Evolutionary conservation across 1,140 invertebrate genomes (phyloP), one percentile per base, ranked within the genome.

Genomic region (Prorops nasuta): DNA sequence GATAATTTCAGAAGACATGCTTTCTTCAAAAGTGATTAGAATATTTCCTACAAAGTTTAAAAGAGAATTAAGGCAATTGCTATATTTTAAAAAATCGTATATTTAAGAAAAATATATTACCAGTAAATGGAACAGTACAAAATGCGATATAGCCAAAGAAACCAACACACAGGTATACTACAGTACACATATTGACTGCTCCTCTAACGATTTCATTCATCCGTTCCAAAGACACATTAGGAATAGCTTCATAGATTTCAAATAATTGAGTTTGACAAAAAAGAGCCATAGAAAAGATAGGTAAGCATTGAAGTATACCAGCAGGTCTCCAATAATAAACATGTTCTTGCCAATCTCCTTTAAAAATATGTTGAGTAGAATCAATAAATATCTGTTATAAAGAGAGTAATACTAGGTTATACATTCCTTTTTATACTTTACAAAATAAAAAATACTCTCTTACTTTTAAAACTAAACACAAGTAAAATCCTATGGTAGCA

Each of bases 191-290:
- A 78, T 92, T 91, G 20, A 98, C 87, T 12, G 95, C 94, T 51
- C 88, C 86, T 63, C 85, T 85, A 2, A 96, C 88, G 44, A 97
- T 86, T 53, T 81, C 71, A 67, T 95, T 94, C 84, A 98, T 92
- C 68, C 89, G 90, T 52, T 93, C 91, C 31, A 96, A 70, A 9
- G 91, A 91, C 22, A 90, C 85, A 65, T 93, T 92, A 2, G 91
- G 89, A 20, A 96, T 80, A 7, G 88, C 86, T 58, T 96, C 93
- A 71, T 96, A 98, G 48, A 98, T 90, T 73, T 96, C 91, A 79
- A 98, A 98, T 20, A 98, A 74, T 79, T 98, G 95, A 83, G 93
- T 95, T 81, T 98, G 94, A 79, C 94, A 97, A 51, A 91, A 95
- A 35, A 96, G 79, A 1, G 94, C 93, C 89, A 97, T 94, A 16